Evolutionary conservation across 1,140 invertebrate species (phyloP).

Genomic region (Diorhabda elongata): DNA sequence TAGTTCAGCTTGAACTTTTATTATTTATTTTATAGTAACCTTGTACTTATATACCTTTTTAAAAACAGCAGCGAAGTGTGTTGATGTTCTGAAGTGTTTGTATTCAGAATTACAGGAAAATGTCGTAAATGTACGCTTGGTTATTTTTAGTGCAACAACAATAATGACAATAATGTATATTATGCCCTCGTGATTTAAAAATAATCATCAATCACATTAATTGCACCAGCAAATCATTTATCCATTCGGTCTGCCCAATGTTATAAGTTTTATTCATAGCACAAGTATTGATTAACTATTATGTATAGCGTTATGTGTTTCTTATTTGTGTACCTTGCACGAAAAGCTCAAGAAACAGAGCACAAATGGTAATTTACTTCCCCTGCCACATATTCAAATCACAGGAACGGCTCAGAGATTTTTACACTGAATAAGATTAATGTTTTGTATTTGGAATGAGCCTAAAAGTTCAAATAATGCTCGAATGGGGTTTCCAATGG

Average conservation of each 20-base stretch:
- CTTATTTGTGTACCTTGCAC: conserved; percentile 10
- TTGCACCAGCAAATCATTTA: conserved; percentile 1
- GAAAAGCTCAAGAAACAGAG: conserved; percentile 1
- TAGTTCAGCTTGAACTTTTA: too few species aligned
- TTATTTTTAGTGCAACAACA: too few species aligned
- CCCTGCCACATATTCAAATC: background rate
- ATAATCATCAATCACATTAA: conserved; percentile 5
- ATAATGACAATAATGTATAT: background rate
- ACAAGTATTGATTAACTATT: conserved; percentile 6
- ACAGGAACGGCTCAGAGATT: background rate
- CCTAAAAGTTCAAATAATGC: too few species aligned
- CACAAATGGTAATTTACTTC: background rate
- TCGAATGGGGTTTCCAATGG: too few species aligned
- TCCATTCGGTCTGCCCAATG: background rate
- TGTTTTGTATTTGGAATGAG: too few species aligned
- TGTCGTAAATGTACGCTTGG: too few species aligned
- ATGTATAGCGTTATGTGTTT: conserved; percentile 12
- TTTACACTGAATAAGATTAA: too few species aligned
- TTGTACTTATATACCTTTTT: too few species aligned
- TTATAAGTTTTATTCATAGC: conserved; percentile 9
- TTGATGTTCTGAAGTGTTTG: too few species aligned
- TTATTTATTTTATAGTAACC: too few species aligned
- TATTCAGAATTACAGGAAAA: too few species aligned
- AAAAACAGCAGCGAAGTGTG: too few species aligned
- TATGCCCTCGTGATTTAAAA: background rate